Base-by-base conservation (phyloP, 2,888 invertebrate species). In the Cyrtodaria siliqua region DNA sequence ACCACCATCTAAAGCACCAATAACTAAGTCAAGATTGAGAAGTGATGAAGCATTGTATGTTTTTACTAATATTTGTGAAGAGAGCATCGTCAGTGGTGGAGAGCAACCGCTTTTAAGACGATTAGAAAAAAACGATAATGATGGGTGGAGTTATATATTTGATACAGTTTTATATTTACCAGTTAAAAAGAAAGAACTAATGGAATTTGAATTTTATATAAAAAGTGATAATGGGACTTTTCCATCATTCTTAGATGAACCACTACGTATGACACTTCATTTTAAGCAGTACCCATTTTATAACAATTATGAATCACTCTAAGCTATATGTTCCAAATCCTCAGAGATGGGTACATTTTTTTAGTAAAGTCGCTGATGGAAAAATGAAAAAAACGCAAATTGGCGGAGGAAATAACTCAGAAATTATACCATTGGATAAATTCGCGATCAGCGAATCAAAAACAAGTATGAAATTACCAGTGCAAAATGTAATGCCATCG, bases 201-300 rank as follows among this genome's bases (percentile, higher is more conserved):
- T 57, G 27, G 67, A 70, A 55, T 72, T 79, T 60, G 42, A 63
- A 44, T 55, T 79, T 12, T 61, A 66, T 79, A 79, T 79, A 74
- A 74, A 59, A 44, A 1, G 2, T 16, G 53, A 20, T n/a, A 40
- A 57, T 14, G 66, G 55, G 16, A 38, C 27, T 14, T 26, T 20
- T n/a, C 50, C 64, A 18, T 57, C 69, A 68, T 16, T 44, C 2
- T 23, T 79, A 47, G 38, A 49, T 40, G 23, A 67, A 47, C 75
- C 71, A 3, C 29, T 75, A 57, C 47, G 49, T n/a, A 16, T 44
- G 20, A 44, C 79, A 64, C 72, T 77, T 63, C 72, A 72, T 42
- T 64, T 77, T 33, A 63, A 63, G 40, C 50, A 33, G 20, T 63
- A 63, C 40, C 62, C 62, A 26, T 63, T 52, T 33, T 59, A 29